Evolutionary conservation across 2,888 invertebrate species (phyloP).

Genomic region (Cheilosia grossa): DNA sequence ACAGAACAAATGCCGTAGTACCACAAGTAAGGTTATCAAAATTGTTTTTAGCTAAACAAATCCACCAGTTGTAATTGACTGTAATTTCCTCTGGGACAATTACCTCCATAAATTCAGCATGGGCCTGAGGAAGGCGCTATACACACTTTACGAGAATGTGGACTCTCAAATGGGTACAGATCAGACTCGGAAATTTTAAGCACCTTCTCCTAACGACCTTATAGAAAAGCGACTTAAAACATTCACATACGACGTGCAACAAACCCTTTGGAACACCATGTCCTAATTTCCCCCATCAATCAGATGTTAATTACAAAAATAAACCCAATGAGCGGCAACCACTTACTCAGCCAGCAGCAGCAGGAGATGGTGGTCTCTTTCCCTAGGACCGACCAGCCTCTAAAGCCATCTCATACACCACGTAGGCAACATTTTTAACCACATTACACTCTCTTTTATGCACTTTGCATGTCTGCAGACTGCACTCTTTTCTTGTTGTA

Average conservation of each 20-base stretch:
- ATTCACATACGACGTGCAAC: too few species aligned
- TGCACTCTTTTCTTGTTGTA: background rate
- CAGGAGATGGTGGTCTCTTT: too few species aligned
- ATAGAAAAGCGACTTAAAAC: too few species aligned
- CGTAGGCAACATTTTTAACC: background rate
- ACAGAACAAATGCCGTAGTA: background rate
- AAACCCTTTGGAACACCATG: too few species aligned
- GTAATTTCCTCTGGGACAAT: background rate
- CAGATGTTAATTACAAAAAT: background rate
- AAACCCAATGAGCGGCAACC: background rate
- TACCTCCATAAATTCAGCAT: background rate
- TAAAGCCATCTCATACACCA: background rate
- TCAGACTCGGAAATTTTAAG: too few species aligned
- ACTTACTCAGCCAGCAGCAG: too few species aligned
- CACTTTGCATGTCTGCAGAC: background rate
- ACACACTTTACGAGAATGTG: too few species aligned
- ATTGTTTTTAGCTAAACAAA: background rate
- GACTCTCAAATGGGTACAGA: too few species aligned
- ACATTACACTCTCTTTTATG: background rate
- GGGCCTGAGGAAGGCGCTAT: too few species aligned
- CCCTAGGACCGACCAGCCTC: too few species aligned
- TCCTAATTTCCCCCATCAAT: too few species aligned
- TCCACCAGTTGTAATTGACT: background rate
- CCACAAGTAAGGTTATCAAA: background rate
- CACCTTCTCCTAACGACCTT: too few species aligned